These are phyloP conservation scores for Enteromius radiatus DNA, from an alignment of 2,797 vertebrate genomes.

Conservation along the genomic window DNA sequence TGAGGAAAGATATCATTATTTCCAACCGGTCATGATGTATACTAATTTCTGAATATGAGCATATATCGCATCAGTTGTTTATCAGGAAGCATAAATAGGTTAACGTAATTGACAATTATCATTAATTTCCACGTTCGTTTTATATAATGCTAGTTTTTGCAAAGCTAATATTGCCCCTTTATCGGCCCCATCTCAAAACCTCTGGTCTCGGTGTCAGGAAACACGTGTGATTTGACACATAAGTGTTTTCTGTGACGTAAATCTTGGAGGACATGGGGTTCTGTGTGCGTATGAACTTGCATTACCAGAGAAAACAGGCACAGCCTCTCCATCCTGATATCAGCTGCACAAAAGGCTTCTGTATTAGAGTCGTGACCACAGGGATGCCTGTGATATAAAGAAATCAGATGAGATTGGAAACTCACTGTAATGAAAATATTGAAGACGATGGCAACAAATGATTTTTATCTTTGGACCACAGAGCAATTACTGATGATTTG, in stretches of 20 bases:
- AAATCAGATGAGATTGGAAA: constrained; percentile 48
- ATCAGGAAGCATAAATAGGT: neutral
- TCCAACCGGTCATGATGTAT: neutral
- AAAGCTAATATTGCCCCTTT: neutral
- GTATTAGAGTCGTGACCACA: constrained; percentile 42
- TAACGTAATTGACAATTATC: neutral
- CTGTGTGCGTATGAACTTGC: constrained; percentile 21
- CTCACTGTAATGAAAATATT: constrained; percentile 27
- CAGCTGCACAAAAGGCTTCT: constrained; percentile 36
- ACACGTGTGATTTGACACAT: neutral
- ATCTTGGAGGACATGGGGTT: neutral
- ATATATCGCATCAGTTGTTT: neutral
- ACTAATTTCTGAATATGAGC: neutral
- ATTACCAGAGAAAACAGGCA: constrained; percentile 21
- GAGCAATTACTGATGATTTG: constrained; percentile 32
- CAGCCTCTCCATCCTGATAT: constrained; percentile 3
- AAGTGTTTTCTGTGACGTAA: constrained; percentile 15
- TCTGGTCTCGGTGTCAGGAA: constrained; percentile 5
- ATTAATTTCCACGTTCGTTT: neutral
- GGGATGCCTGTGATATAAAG: neutral
- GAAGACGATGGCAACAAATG: constrained; percentile 42
- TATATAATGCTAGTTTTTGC: neutral
- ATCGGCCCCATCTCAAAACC: neutral
- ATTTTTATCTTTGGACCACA: constrained; percentile 47
- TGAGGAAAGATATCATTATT: neutral